Evolutionary conservation across 2,888 invertebrate species (phyloP), one percentile per base, ranked within the genome.

Genomic region (Amiota communis): DNA sequence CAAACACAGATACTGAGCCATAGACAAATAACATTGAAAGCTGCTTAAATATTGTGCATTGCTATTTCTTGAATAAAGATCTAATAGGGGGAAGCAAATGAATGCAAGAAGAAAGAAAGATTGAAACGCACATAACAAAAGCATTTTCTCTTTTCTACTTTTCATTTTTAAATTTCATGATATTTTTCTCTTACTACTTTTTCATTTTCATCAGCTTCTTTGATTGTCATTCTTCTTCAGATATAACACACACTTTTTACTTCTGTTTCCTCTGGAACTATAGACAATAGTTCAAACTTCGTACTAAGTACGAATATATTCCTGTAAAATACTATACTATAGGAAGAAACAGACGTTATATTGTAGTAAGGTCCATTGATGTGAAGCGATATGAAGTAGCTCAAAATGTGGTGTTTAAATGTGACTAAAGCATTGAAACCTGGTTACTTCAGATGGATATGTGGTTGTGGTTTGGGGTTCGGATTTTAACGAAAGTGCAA

Each of bases 351-450:
- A 36, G 36, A 36, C 36, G 36, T 36, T 36, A 36, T 36, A 6
- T 36, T 36, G 6, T 36, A 6, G 6, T 36, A 6, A 6, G 6
- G 36, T 6, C 36, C 36, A 36, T 6, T 36, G 36, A 36, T 4
- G 36, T 36, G 36, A 23, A 23, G 23, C 3, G 23, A 23, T 23
- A 23, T 23, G 59, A 61, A 10, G 61, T 20, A 61, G 17, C 61
- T 36, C 12, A 61, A 20, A 61, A 61, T 17, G 23, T 61, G 61
- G 61, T 36, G 20, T 12, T 36, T 36, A 13, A 20, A 13, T 75
- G 74, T 74, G 77, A 76, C 72, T 70, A 57, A 23, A 23, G 17
- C 13, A 48, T 74, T 61, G 64, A 53, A 48, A 73, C 73, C 72
- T 65, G 68, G 47, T 65, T 56, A 46, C 8, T 36, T 36, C 36